Conservation (phyloP, 2,113 vertebrate species). For the Vicugna pacos region DNA sequence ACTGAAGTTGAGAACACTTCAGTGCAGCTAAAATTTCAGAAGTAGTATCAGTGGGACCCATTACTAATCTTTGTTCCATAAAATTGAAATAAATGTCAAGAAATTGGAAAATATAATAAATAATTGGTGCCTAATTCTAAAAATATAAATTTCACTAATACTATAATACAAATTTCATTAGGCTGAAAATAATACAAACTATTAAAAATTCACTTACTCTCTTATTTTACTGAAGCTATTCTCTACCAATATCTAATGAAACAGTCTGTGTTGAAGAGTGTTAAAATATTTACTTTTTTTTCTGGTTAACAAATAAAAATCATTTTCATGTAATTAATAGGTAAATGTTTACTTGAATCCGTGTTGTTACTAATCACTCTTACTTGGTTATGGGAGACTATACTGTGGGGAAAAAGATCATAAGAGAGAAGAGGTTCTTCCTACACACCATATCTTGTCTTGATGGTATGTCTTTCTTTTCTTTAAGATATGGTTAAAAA, state of each 20-base stretch:
- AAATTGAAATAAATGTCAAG: slow-evolving; percentile 47
- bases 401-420: not conserved
- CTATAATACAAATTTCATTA: slow-evolving; percentile 17
- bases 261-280: not conserved
- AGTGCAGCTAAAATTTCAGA: slow-evolving; percentile 43
- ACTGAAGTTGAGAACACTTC: not conserved
- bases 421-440: not conserved
- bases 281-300: slow-evolving; percentile 50
- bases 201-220: slow-evolving; percentile 34
- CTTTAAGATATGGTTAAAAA: not conserved
- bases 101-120: slow-evolving; percentile 47
- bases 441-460: not conserved
- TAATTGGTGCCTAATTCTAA: slow-evolving; percentile 1
- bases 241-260: slow-evolving; percentile 31
- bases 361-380: not conserved
- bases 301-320: slow-evolving; percentile 41
- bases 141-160: slow-evolving; percentile 52
- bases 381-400: slow-evolving; percentile 8
- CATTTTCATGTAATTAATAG: slow-evolving; percentile 34
- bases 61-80: slow-evolving; percentile 22
- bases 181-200: slow-evolving; percentile 46
- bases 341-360: slow-evolving; percentile 7
- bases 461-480: not conserved
- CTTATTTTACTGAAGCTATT: slow-evolving; percentile 54
- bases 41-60: not conserved